phyloP scores from a whole-genome alignment of 2,797 vertebrate species.

The Trematomus bernacchii region DNA sequence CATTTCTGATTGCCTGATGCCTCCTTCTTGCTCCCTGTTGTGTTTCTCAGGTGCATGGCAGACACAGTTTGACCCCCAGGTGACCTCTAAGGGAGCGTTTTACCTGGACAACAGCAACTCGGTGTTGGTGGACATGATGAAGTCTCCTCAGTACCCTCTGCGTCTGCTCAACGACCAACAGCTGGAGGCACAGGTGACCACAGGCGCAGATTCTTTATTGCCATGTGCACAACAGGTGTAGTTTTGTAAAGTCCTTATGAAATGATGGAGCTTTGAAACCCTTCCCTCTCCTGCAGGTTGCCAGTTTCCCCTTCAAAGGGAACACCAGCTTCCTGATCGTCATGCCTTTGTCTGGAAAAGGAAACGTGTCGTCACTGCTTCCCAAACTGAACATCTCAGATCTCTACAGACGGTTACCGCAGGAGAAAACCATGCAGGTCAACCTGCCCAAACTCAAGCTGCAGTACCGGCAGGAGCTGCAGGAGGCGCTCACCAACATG shows the following conservation, averaged over 20 bases:
- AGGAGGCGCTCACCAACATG: slow-evolving; percentile 85
- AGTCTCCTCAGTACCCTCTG: slow-evolving; percentile 86
- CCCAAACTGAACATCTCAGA: slow-evolving; percentile 85
- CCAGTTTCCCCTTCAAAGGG: slow-evolving; percentile 91
- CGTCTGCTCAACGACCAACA: slow-evolving; percentile 86
- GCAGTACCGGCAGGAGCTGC: slow-evolving; percentile 88
- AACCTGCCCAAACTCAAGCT: slow-evolving; percentile 92
- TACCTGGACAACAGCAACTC: slow-evolving; percentile 84
- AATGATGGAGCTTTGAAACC: not conserved
- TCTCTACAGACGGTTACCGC: slow-evolving; percentile 83
- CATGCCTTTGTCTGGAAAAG: slow-evolving; percentile 80
- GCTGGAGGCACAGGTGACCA: slow-evolving; percentile 87
- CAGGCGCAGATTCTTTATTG: too few relatives aligned
- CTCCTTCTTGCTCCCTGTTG: not conserved
- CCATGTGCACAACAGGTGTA: too few relatives aligned
- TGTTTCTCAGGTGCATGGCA: slow-evolving; percentile 88
- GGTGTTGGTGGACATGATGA: slow-evolving; percentile 93
- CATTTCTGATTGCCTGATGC: too few relatives aligned
- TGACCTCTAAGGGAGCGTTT: slow-evolving; percentile 86
- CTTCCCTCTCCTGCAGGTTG: slow-evolving; percentile 83
- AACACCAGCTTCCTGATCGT: slow-evolving; percentile 92
- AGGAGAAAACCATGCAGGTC: slow-evolving; percentile 87
- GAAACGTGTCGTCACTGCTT: slow-evolving; percentile 84
- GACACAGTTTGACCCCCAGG: slow-evolving; percentile 88
- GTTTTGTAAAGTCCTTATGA: not conserved